These are phyloP conservation scores for Palaemon carinicauda DNA, from an alignment of 1,140 invertebrate species.

Conservation along the genomic window DNA sequence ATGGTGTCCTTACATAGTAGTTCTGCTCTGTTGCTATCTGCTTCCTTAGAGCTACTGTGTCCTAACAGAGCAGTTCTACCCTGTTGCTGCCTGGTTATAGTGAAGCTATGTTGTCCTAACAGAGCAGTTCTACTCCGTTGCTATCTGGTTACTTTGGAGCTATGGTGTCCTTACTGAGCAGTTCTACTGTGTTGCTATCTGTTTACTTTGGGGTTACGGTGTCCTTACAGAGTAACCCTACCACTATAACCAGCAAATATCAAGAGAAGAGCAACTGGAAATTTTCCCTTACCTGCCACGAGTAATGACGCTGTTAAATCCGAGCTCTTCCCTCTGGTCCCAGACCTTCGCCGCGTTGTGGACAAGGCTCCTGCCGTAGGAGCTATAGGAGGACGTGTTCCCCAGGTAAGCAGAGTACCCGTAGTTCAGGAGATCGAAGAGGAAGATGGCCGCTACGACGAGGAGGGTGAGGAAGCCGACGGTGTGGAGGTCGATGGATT, in stretches of 20 bases:
- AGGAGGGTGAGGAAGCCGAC: conserved; percentile 44
- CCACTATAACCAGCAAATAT: neutral
- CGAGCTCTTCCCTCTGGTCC: conserved; percentile 51
- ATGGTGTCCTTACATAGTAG: no score
- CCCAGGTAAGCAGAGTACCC: conserved; percentile 18
- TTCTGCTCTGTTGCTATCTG: no score
- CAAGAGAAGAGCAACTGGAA: neutral
- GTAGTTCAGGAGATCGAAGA: conserved; percentile 49
- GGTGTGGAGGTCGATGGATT: conserved; percentile 50
- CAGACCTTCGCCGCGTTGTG: conserved; percentile 42
- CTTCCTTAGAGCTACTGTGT: no score
- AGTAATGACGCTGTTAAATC: conserved; percentile 15
- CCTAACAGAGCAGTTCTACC: no score
- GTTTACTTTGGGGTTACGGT: no score
- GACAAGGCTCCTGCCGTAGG: conserved; percentile 50
- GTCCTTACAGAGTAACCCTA: no score
- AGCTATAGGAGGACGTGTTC: conserved; percentile 35
- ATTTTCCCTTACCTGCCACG: conserved; percentile 32
- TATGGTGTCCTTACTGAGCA: no score
- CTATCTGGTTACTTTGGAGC: no score
- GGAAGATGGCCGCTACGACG: conserved; percentile 38
- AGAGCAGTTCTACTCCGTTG: no score
- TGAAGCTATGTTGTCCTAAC: no score
- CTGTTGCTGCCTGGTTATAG: no score
- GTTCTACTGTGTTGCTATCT: no score